Evolutionary conservation across 2,888 invertebrate genomes (phyloP), one percentile per base, ranked within the genome.

Genomic region (Digitonthophagus gazella): DNA sequence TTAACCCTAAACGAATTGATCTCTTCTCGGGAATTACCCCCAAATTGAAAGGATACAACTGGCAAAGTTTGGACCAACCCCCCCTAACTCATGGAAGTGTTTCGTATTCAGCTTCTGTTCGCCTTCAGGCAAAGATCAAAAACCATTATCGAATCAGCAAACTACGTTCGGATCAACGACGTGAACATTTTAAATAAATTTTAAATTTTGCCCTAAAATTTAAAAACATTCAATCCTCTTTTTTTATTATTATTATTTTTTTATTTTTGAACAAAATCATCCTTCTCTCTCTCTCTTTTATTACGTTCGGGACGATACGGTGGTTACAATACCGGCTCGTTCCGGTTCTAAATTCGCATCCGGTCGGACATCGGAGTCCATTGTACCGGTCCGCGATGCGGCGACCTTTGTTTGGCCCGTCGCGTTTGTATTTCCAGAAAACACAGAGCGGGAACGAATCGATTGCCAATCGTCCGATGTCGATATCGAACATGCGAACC

Each of bases 291-390:
- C n/a, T n/a, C n/a, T n/a, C n/a, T n/a, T n/a, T n/a, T n/a, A n/a
- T n/a, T n/a, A n/a, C n/a, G n/a, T n/a, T 44, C 28, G 6, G 6
- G 28, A 2, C 28, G 28, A 44, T 44, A 44, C 28, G 11, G 6
- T 11, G 28, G 28, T 44, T 11, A 44, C 28, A 44, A 44, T 44
- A 44, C 28, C 28, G 28, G 28, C 18, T 28, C 65, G 65, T 65
- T 65, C 65, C 65, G 65, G 44, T 28, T 65, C 28, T 65, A 65
- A 54, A 28, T 65, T 54, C 54, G 54, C 44, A 65, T 65, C 65
- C 65, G 65, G 15, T 54, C 65, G 15, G 20, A 15, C 18, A 54
- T 14, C 65, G 16, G 3, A 44, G 28, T 44, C 28, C 28, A 44
- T 44, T 44, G 28, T 44, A 44, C 28, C 28, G 28, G 28, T 44